Percentiles rank a stretch among this genome's conserved stretches.
These are phyloP conservation scores for Aporrectodea caliginosa DNA, from an alignment of 1,140 invertebrate genomes.

Conservation along the genomic window DNA sequence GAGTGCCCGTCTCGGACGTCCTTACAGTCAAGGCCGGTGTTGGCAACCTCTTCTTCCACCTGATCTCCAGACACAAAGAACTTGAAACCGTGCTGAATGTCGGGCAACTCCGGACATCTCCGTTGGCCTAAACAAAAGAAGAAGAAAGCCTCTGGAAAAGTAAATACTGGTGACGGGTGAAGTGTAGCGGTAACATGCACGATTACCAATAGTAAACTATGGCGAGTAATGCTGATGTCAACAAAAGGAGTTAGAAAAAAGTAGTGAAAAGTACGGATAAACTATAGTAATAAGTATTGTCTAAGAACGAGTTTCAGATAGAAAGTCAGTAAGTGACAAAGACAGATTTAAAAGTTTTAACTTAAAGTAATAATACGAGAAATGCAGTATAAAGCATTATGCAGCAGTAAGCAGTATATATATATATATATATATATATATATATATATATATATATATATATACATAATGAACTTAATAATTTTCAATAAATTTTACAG, in stretches of 20 bases:
- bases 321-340: too few relatives aligned
- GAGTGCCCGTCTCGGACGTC: conserved; percentile 37
- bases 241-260: not conserved
- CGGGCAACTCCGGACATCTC: conserved; percentile 32
- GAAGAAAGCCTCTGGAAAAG: not conserved
- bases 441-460: too few relatives aligned
- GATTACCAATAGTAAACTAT: too few relatives aligned
- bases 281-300: not conserved
- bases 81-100: conserved; percentile 34
- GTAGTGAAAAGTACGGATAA: not conserved
- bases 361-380: too few relatives aligned
- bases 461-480: too few relatives aligned
- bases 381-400: too few relatives aligned
- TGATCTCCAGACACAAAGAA: conserved; percentile 37
- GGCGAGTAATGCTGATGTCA: not conserved
- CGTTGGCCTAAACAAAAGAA: conserved; percentile 28
- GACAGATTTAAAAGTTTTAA: too few relatives aligned
- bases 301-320: not conserved
- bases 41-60: conserved; percentile 33
- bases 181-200: too few relatives aligned
- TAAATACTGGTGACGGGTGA: not conserved
- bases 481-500: too few relatives aligned
- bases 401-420: too few relatives aligned
- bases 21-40: conserved; percentile 34
- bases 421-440: too few relatives aligned